A percentile compares a stretch with the other conserved stretches of the same genome.
Evolutionary conservation across 2,797 vertebrate species (phyloP).

Genomic region (Hippopotamyrus pictus): DNA sequence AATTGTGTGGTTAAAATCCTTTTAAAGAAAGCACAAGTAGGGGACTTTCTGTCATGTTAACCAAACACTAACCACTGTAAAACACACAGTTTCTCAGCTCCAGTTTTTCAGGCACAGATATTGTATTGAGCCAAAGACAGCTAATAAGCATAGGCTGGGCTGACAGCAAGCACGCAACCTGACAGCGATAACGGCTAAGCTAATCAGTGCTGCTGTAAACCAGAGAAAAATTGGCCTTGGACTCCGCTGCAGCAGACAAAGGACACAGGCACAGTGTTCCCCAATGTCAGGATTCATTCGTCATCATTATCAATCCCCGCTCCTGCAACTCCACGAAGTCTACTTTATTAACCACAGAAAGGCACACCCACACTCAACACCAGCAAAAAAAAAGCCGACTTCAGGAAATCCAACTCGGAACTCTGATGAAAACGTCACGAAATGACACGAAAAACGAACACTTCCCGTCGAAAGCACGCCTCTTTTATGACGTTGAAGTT

Average conservation of each 20-base stretch:
- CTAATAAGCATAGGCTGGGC: not conserved
- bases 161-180: not conserved
- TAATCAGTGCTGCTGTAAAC: not conserved
- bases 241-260: not conserved
- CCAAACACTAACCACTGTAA: not conserved
- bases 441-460: too few species aligned
- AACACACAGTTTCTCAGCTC: not conserved
- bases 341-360: not conserved
- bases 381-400: not conserved
- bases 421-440: too few species aligned
- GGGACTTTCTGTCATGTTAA: not conserved
- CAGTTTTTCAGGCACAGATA: not conserved
- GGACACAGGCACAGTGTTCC: not conserved
- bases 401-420: not conserved
- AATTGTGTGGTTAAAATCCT: not conserved
- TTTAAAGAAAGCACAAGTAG: not conserved
- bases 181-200: not conserved
- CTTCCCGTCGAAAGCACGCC: too few species aligned
- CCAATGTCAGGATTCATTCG: not conserved
- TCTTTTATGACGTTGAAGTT: too few species aligned
- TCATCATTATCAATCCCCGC: not conserved
- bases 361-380: not conserved
- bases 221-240: not conserved
- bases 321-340: not conserved
- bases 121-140: not conserved